Conservation (phyloP, 2,113 vertebrate species). For the Phycodurus eques region DNA sequence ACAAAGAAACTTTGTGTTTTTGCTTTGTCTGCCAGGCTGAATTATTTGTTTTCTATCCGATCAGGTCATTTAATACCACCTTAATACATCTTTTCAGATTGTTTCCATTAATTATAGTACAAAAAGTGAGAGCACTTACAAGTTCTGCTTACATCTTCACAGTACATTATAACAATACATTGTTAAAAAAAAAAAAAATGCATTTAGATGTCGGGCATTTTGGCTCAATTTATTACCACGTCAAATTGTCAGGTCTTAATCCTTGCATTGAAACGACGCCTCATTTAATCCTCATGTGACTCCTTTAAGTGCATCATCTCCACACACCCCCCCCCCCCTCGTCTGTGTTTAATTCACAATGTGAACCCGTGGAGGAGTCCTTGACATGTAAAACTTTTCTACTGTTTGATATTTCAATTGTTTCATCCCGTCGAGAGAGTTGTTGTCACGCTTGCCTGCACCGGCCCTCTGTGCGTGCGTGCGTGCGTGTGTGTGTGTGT, state of each 20-base stretch:
- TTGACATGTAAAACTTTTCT: conserved; percentile 42
- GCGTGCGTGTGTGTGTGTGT: background rate
- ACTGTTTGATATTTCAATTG: conserved; percentile 63
- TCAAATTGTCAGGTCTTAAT: conserved; percentile 8
- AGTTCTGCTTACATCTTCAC: background rate
- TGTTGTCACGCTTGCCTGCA: conserved; percentile 64
- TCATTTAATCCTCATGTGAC: conserved; percentile 9
- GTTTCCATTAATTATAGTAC: conserved; percentile 66
- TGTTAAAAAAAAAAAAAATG: conserved; percentile 1
- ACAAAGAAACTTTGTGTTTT: background rate
- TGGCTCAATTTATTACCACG: conserved; percentile 6
- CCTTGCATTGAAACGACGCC: conserved; percentile 7
- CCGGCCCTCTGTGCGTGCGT: conserved; percentile 32
- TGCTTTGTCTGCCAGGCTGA: conserved; percentile 51
- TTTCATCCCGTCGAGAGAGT: conserved; percentile 58
- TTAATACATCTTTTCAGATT: conserved; percentile 74
- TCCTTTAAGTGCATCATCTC: conserved; percentile 4
- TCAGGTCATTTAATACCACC: conserved; percentile 72
- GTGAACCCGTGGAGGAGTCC: conserved; percentile 1
- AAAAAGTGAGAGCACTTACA: conserved; percentile 56
- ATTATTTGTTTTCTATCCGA: conserved; percentile 65
- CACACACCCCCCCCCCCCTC: background rate
- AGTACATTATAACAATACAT: conserved; percentile 7
- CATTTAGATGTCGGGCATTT: background rate
- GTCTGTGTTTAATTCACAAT: background rate